phyloP scores from a whole-genome alignment of 2,888 invertebrate genomes.

The Cheilosia scutellata region DNA sequence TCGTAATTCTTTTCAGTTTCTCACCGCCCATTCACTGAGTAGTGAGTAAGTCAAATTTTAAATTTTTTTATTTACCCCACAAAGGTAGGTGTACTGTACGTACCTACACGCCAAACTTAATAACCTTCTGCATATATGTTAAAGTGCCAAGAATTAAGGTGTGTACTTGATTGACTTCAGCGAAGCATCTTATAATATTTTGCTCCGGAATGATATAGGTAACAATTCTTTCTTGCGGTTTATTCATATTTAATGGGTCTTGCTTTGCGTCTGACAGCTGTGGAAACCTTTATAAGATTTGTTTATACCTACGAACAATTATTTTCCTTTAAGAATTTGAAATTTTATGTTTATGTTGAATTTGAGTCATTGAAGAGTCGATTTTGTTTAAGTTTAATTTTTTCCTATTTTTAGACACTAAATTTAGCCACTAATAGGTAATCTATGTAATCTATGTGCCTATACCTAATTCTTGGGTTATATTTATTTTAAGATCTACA shows the following conservation, averaged over 20 bases:
- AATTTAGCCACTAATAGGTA: too few relatives aligned
- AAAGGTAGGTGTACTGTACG: background rate
- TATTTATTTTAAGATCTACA: too few relatives aligned
- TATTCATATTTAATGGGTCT: constrained; percentile 21
- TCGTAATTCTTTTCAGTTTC: constrained; percentile 10
- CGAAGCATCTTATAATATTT: background rate
- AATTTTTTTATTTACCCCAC: constrained; percentile 38
- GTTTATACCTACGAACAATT: background rate
- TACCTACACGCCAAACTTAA: background rate
- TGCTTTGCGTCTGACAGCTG: background rate
- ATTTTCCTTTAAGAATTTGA: too few relatives aligned
- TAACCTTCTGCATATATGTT: constrained; percentile 1
- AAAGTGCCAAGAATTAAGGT: constrained; percentile 35
- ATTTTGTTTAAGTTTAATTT: too few relatives aligned
- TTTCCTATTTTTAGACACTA: too few relatives aligned
- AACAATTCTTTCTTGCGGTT: background rate
- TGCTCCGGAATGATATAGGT: background rate
- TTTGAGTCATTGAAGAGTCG: too few relatives aligned
- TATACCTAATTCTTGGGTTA: too few relatives aligned
- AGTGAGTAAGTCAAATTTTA: background rate
- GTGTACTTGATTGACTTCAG: constrained; percentile 34
- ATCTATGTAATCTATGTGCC: too few relatives aligned
- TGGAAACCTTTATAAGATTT: background rate
- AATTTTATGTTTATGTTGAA: background rate
- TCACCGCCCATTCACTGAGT: background rate